Conservation (phyloP, 2,888 invertebrate genomes). For the Congeria kusceri region DNA sequence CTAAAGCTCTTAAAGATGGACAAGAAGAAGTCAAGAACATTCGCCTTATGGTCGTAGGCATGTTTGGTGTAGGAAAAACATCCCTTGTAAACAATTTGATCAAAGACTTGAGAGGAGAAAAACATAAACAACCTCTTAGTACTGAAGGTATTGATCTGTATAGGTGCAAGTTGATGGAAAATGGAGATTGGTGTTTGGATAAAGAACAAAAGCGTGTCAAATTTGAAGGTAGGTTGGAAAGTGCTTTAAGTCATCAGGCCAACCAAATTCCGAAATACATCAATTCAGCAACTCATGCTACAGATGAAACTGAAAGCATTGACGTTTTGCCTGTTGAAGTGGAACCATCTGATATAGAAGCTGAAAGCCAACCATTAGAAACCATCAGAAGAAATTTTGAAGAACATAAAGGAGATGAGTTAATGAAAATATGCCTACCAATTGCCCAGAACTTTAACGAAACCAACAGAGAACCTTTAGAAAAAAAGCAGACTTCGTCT, state of each 20-base stretch:
- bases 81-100: conserved; percentile 39
- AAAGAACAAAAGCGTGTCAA: background rate
- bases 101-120: background rate
- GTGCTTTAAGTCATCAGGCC: background rate
- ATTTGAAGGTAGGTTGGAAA: background rate
- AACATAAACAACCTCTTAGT: background rate
- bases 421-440: background rate
- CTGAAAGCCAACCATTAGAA: background rate
- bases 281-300: too few relatives aligned
- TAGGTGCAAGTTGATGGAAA: too few relatives aligned
- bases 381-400: background rate
- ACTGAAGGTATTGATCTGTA: background rate
- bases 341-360: background rate
- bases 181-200: background rate
- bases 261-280: background rate
- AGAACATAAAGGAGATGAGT: background rate
- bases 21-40: conserved; percentile 27
- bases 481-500: background rate
- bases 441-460: background rate
- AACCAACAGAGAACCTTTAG: background rate
- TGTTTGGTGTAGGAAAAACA: conserved; percentile 55
- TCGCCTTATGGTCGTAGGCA: conserved; percentile 51
- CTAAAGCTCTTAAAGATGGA: conserved; percentile 29
- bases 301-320: too few relatives aligned
- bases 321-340: too few relatives aligned